Conservation (phyloP, 1,140 invertebrate genomes). For the Caenorhabditis inopinata region DNA sequence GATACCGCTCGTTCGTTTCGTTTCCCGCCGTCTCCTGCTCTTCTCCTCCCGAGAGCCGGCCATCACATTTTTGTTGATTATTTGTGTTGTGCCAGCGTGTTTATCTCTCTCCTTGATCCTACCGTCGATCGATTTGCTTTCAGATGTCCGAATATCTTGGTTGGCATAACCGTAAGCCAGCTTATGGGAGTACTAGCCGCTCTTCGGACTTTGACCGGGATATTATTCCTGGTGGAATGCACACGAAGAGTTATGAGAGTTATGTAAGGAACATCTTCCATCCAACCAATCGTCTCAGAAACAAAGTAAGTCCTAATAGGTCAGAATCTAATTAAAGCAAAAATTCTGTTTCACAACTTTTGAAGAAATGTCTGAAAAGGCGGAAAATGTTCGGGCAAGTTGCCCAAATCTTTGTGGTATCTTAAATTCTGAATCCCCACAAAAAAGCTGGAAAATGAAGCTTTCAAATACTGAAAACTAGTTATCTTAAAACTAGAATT, state of each 20-base stretch:
- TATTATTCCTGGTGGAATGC: constrained; percentile 36
- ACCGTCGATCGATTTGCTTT: not conserved
- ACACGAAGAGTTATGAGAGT: constrained; percentile 47
- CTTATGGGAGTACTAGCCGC: not conserved
- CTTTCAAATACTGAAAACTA: too few species aligned
- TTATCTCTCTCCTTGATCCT: not conserved
- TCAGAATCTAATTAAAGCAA: too few species aligned
- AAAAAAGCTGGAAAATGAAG: too few species aligned
- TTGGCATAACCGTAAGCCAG: constrained; percentile 40
- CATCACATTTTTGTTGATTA: not conserved
- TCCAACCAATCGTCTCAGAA: constrained; percentile 38
- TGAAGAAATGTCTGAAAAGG: too few species aligned
- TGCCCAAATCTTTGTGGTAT: too few species aligned
- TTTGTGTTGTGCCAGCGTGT: not conserved
- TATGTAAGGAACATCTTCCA: constrained; percentile 53
- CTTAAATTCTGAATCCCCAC: too few species aligned
- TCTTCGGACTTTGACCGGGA: not conserved
- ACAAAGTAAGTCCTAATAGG: not conserved
- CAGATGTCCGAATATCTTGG: constrained; percentile 52
- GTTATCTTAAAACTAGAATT: not conserved
- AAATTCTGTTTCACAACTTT: too few species aligned
- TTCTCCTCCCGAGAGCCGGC: not conserved
- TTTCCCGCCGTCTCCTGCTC: not conserved
- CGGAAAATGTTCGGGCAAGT: too few species aligned
- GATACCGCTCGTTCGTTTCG: not conserved